Evolutionary conservation across 2,888 invertebrate species (phyloP).

Genomic region (Drosophila tripunctata): DNA sequence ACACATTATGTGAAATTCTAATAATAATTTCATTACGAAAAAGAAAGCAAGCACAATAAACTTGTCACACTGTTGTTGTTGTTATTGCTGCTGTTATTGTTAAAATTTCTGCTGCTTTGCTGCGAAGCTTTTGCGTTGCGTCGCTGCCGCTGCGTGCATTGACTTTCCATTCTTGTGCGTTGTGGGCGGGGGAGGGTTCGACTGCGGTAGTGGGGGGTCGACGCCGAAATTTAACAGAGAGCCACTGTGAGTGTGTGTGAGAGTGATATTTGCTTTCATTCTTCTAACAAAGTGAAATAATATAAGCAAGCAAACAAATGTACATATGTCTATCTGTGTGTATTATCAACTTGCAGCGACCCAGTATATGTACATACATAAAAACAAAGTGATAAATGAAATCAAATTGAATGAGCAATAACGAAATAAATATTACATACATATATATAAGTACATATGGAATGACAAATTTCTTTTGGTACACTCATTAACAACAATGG

Average conservation of each 20-base stretch:
- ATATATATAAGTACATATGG: neutral
- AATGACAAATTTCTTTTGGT: conserved; percentile 19
- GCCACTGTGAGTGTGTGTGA: conserved; percentile 9
- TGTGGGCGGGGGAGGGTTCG: neutral
- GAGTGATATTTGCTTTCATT: conserved; percentile 51
- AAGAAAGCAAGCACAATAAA: conserved; percentile 62
- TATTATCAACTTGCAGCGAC: conserved; percentile 15
- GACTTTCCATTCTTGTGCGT: conserved; percentile 67
- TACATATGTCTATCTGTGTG: too few species aligned
- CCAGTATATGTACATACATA: conserved; percentile 14
- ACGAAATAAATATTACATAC: conserved; percentile 24
- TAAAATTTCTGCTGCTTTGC: conserved; percentile 36
- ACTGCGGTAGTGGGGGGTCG: neutral
- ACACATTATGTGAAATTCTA: conserved; percentile 69
- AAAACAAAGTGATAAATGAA: conserved; percentile 59
- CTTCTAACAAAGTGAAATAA: conserved; percentile 52
- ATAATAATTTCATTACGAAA: conserved; percentile 64
- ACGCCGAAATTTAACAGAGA: conserved; percentile 22
- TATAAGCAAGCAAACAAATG: conserved; percentile 27
- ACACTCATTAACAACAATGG: conserved; percentile 27
- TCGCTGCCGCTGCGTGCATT: conserved; percentile 65
- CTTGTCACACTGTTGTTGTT: conserved; percentile 21
- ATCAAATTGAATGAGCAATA: conserved; percentile 48
- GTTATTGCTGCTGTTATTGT: conserved; percentile 23
- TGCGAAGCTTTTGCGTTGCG: conserved; percentile 32